These are phyloP conservation scores for Linnaemya vulpina DNA, from an alignment of 2,888 invertebrate species.

Conservation along the genomic window DNA sequence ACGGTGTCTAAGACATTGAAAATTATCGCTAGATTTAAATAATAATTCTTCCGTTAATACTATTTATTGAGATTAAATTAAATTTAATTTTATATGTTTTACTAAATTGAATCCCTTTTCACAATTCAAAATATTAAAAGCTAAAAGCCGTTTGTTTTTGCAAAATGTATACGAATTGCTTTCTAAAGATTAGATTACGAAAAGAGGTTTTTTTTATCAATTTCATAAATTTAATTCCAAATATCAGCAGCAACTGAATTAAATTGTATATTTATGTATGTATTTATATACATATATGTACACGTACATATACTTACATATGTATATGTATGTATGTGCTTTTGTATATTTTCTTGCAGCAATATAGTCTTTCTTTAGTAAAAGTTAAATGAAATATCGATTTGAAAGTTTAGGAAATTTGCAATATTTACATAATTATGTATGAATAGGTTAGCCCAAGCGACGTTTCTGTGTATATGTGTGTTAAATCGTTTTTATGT, in stretches of 20 bases:
- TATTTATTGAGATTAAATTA: conserved; percentile 16
- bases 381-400: not conserved
- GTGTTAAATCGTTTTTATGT: not conserved
- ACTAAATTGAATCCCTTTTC: not conserved
- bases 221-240: conserved; percentile 44
- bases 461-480: no score
- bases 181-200: conserved; percentile 64
- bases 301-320: no score
- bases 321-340: no score
- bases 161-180: conserved; percentile 29
- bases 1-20: conserved; percentile 13
- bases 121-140: conserved; percentile 1
- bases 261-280: not conserved
- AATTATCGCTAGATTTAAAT: conserved; percentile 45
- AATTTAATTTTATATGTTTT: conserved; percentile 6
- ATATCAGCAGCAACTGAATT: conserved; percentile 26
- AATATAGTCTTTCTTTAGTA: not conserved
- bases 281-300: no score
- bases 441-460: not conserved
- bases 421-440: not conserved
- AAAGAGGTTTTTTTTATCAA: conserved; percentile 57
- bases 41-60: conserved; percentile 46
- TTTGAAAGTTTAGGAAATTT: conserved; percentile 12
- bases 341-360: not conserved
- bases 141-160: not conserved